Evolutionary conservation across 2,113 vertebrate species (phyloP).

Genomic region (Gadus macrocephalus): DNA sequence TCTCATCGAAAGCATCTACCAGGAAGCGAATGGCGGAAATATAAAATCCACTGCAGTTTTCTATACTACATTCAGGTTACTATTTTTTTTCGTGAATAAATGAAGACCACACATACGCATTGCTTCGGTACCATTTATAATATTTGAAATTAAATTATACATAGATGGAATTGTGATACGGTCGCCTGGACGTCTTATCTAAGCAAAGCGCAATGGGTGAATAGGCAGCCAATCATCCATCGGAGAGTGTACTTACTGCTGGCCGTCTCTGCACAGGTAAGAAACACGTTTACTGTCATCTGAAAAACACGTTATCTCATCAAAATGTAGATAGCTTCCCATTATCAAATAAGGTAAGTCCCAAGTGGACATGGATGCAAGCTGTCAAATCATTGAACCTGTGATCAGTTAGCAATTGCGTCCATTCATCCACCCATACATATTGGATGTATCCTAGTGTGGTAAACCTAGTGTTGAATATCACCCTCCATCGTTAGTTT

Average conservation of each 20-base stretch:
- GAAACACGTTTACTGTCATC: slow-evolving; percentile 9
- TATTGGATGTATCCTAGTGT: too few relatives aligned
- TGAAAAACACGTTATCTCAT: too few relatives aligned
- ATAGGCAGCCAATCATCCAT: slow-evolving; percentile 21
- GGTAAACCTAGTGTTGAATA: too few relatives aligned
- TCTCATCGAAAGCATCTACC: slow-evolving; percentile 35
- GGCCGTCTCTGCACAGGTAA: slow-evolving; percentile 31
- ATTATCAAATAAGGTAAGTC: too few relatives aligned
- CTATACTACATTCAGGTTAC: background rate
- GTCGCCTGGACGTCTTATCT: background rate
- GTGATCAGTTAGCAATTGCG: too few relatives aligned
- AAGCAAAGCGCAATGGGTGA: slow-evolving; percentile 29
- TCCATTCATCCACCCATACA: too few relatives aligned
- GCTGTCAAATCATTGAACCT: too few relatives aligned
- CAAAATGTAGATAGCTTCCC: too few relatives aligned
- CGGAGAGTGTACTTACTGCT: slow-evolving; percentile 33
- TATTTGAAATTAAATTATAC: slow-evolving; percentile 20
- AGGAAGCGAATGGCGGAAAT: slow-evolving; percentile 59
- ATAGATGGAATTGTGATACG: background rate
- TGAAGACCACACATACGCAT: background rate
- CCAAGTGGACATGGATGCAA: too few relatives aligned
- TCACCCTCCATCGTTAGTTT: too few relatives aligned
- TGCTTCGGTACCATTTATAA: too few relatives aligned
- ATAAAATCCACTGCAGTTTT: slow-evolving; percentile 38
- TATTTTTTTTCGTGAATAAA: slow-evolving; percentile 1